phyloP scores from a whole-genome alignment of 2,888 invertebrate species.

The Agrochola litura region DNA sequence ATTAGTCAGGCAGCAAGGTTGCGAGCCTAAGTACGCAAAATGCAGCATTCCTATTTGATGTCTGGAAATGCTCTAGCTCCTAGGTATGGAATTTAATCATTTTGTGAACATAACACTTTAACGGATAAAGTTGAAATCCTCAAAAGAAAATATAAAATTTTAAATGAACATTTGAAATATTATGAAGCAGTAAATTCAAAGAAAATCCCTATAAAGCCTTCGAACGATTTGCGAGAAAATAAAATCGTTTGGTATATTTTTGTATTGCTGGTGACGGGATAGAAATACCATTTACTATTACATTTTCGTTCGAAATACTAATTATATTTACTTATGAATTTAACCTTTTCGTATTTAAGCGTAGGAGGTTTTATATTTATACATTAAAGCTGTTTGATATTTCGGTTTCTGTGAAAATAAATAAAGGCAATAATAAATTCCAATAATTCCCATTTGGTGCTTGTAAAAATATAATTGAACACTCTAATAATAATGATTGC shows the following conservation, averaged over 20 bases:
- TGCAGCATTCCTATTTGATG: neutral
- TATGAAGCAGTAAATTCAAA: constrained; percentile 14
- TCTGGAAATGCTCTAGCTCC: neutral
- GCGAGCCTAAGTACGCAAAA: no score
- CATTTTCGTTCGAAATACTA: neutral
- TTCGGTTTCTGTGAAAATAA: neutral
- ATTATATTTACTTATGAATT: neutral
- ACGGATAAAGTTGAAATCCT: neutral
- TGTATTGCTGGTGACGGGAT: neutral
- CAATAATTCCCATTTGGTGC: no score
- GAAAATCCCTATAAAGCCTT: constrained; percentile 10
- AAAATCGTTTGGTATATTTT: neutral
- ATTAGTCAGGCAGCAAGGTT: no score
- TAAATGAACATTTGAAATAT: neutral
- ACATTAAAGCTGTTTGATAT: neutral
- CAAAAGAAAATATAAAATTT: neutral
- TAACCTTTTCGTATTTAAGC: neutral
- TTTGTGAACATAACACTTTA: neutral
- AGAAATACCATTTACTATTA: neutral
- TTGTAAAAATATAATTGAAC: no score
- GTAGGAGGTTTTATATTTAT: no score
- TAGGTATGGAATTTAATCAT: neutral
- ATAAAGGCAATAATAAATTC: neutral
- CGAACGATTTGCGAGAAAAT: constrained; percentile 13
- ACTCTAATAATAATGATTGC: no score